Conservation (phyloP, 1,140 invertebrate genomes). For the Theocolax elegans region DNA sequence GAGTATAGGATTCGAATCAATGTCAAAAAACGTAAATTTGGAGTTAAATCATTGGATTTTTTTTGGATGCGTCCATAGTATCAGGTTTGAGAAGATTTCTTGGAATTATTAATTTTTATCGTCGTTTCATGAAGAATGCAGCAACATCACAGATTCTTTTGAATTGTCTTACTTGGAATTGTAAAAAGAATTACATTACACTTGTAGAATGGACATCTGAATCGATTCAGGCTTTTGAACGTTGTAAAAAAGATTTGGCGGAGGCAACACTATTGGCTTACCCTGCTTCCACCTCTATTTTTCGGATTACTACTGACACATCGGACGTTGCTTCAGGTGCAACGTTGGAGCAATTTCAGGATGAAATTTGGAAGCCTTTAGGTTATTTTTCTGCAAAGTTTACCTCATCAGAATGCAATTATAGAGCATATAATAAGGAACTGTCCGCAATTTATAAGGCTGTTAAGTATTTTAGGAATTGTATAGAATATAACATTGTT, state of each 20-base stretch:
- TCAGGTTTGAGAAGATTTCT: slow-evolving; percentile 49
- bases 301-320: slow-evolving; percentile 42
- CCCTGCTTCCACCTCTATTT: slow-evolving; percentile 16
- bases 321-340: slow-evolving; percentile 43
- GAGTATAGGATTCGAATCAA: not conserved
- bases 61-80: slow-evolving; percentile 36
- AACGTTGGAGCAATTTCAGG: slow-evolving; percentile 43
- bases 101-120: slow-evolving; percentile 56
- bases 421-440: slow-evolving; percentile 59
- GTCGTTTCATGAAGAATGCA: slow-evolving; percentile 32
- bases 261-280: slow-evolving; percentile 43
- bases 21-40: not conserved
- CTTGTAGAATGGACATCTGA: slow-evolving; percentile 25
- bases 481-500: too few species aligned
- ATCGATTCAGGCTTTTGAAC: too few species aligned
- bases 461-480: slow-evolving; percentile 52
- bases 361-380: slow-evolving; percentile 52
- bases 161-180: not conserved
- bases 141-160: not conserved
- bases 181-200: not conserved
- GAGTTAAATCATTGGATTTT: not conserved
- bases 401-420: slow-evolving; percentile 46
- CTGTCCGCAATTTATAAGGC: slow-evolving; percentile 55
- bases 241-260: slow-evolving; percentile 41
- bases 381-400: slow-evolving; percentile 60